Evolutionary conservation across 2,113 vertebrate genomes (phyloP).

Genomic region (Athene noctua): DNA sequence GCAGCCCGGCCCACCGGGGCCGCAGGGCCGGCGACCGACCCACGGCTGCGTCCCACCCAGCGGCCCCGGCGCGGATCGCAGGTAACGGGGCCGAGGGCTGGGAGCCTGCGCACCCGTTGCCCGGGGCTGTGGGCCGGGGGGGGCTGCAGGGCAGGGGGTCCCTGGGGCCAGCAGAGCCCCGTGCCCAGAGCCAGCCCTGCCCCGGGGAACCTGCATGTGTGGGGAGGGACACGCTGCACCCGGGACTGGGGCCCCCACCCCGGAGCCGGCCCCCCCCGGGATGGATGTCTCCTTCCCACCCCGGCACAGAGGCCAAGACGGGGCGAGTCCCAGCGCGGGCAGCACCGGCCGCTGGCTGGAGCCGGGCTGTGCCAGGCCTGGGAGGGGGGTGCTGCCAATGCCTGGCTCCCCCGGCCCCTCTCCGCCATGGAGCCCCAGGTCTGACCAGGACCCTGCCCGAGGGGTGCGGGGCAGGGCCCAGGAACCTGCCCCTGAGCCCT

Average conservation of each 20-base stretch:
- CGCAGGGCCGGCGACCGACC: not conserved
- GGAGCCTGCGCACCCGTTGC: not conserved
- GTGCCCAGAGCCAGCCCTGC: not conserved
- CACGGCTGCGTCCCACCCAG: not conserved
- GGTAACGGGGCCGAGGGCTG: not conserved
- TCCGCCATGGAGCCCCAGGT: not conserved
- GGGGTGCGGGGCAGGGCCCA: not conserved
- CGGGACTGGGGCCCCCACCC: not conserved
- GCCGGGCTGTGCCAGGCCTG: not conserved
- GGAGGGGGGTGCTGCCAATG: not conserved
- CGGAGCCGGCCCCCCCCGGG: not conserved
- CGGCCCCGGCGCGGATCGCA: not conserved
- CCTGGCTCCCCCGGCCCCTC: not conserved
- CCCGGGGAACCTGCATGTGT: not conserved
- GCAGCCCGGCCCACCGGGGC: not conserved
- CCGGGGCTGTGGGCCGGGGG: not conserved
- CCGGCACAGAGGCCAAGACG: not conserved
- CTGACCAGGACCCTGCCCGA: rapidly evolving
- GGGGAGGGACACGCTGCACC: not conserved
- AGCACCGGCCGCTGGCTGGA: not conserved
- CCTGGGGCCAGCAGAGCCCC: not conserved
- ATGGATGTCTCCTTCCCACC: too few relatives aligned
- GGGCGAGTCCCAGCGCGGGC: not conserved
- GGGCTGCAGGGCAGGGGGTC: not conserved
- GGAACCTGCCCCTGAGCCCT: not conserved